Evolutionary conservation across 2,797 vertebrate species (phyloP).

Genomic region (Halcyon chelicuti): DNA sequence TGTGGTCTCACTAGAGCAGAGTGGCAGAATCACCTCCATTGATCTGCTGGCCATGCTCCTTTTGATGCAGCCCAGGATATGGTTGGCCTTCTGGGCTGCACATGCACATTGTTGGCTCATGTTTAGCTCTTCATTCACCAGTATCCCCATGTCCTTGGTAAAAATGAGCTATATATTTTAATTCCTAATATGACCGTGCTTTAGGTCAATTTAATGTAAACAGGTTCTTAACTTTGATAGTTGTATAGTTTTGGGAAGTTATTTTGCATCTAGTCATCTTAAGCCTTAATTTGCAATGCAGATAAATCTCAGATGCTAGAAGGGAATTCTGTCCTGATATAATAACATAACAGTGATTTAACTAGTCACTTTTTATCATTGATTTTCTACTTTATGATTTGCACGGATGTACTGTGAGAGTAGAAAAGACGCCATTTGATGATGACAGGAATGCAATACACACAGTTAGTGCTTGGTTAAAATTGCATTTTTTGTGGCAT

Average conservation of each 20-base stretch:
- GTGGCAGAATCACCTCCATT: too few relatives aligned
- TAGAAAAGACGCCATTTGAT: neutral
- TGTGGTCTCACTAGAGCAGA: too few relatives aligned
- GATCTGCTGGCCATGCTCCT: too few relatives aligned
- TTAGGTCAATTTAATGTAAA: neutral
- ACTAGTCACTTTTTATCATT: slow-evolving; percentile 28
- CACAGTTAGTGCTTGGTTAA: neutral
- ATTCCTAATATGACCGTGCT: neutral
- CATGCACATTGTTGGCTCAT: too few relatives aligned
- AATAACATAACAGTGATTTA: slow-evolving; percentile 2
- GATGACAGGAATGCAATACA: neutral
- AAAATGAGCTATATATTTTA: neutral
- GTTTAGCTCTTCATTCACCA: too few relatives aligned
- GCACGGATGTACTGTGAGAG: neutral
- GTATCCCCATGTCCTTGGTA: neutral
- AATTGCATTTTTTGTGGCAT: neutral
- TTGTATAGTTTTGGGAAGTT: neutral
- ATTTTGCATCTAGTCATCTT: neutral
- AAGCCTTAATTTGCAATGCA: neutral
- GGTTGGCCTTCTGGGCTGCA: too few relatives aligned
- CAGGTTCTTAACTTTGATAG: neutral
- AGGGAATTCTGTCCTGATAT: neutral
- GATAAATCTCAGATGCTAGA: neutral
- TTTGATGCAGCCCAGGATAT: too few relatives aligned
- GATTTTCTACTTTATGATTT: slow-evolving; percentile 9